These are phyloP conservation scores for Chrysodeixis includens DNA, from an alignment of 2,888 invertebrate species.

Conservation along the genomic window DNA sequence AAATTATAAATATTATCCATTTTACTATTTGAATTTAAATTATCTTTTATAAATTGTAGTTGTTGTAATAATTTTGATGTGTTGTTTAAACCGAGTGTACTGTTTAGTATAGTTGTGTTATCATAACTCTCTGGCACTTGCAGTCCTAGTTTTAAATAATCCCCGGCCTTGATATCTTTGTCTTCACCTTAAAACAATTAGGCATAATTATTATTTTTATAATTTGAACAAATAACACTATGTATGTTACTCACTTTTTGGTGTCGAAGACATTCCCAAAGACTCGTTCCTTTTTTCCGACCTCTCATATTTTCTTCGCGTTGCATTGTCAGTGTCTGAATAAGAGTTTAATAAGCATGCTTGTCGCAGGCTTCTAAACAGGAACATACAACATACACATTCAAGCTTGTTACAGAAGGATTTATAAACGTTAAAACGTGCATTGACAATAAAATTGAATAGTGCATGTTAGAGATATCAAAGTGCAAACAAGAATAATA, in stretches of 20 bases:
- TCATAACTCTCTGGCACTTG: constrained; percentile 15
- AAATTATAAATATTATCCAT: constrained; percentile 8
- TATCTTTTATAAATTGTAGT: background rate
- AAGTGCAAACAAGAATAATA: background rate
- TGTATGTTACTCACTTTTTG: constrained; percentile 32
- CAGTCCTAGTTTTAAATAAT: constrained; percentile 20
- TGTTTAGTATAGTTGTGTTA: constrained; percentile 8
- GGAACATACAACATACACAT: constrained; percentile 10
- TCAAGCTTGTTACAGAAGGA: background rate
- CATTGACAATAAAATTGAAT: background rate
- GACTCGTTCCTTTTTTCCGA: constrained; percentile 25
- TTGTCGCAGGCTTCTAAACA: constrained; percentile 50
- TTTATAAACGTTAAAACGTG: background rate
- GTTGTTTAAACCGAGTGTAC: background rate
- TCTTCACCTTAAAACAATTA: constrained; percentile 32
- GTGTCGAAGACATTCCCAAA: constrained; percentile 11
- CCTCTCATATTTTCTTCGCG: constrained; percentile 9
- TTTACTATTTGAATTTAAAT: constrained; percentile 6
- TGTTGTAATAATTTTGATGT: constrained; percentile 3
- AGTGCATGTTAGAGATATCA: background rate
- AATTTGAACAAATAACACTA: constrained; percentile 10
- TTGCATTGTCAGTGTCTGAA: constrained; percentile 9
- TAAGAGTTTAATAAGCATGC: constrained; percentile 52
- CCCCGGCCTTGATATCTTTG: constrained; percentile 15
- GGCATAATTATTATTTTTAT: constrained; percentile 27